Evolutionary conservation across 2,797 vertebrate species (phyloP), one percentile per base, ranked within the genome.

Genomic region (Dermochelys coriacea): DNA sequence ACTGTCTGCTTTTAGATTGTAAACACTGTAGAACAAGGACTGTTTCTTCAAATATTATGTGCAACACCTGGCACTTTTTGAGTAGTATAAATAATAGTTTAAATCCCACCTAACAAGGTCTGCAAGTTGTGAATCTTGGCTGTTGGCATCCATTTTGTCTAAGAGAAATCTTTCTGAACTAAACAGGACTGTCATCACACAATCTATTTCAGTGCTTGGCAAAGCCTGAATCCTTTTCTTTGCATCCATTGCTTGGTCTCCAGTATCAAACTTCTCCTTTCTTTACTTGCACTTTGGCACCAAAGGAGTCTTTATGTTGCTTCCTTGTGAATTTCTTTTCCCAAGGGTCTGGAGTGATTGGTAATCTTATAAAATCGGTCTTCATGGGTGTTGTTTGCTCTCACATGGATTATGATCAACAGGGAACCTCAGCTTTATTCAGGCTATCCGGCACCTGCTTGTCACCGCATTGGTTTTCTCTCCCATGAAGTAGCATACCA

Each of bases 401-500:
- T 87, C 87, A 93, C 75, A 92, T 94, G 25, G 14, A 94, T 93
- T 96, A 94, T 93, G 85, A 95, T 96, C 93, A 93, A 96, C 64
- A 54, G 88, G 90, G 93, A 47, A 94, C 82, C 94, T 97, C 93
- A 89, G 80, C 90, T 93, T 95, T 93, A 95, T 95, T 94, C 95
- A 91, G 91, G 8, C 91, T 93, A 91, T 91, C 93, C 82, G 93
- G 88, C 79, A 87, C 89, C 92, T 95, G 95, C 91, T 96, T 95
- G 94, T 94, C 96, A 90, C 74, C 74, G 86, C 41, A 95, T 89
- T 95, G 94, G 91, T 88, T 96, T 97, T 94, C 84, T 77, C 64
- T 96, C 92, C 88, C 87, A 93, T 93, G 93, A 96, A 95, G 91
- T 80, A 91, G 85, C 80, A 93, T 93, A 96, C 96, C 95, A 94